Percentiles rank a stretch among this genome's conserved stretches.
Evolutionary conservation across 2,888 invertebrate genomes (phyloP).

Genomic region (Galerucella calmariensis): DNA sequence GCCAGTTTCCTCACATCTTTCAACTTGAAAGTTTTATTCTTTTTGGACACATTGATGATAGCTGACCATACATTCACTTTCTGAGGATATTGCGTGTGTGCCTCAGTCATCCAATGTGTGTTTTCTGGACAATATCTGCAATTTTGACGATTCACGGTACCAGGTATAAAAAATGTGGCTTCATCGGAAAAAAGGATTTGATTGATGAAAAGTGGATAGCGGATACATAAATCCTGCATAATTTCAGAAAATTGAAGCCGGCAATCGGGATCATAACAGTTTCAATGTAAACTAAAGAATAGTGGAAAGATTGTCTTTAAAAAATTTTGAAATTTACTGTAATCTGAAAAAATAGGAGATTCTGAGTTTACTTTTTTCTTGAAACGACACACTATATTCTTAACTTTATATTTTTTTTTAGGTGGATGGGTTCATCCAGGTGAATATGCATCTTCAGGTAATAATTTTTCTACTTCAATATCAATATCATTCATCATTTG

Average conservation of each 20-base stretch:
- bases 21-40: too few species aligned
- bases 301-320: too few species aligned
- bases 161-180: too few species aligned
- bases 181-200: not conserved
- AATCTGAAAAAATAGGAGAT: too few species aligned
- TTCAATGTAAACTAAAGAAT: too few species aligned
- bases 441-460: constrained; percentile 99
- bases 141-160: too few species aligned
- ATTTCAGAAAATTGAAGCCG: not conserved
- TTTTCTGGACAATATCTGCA: too few species aligned
- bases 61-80: too few species aligned
- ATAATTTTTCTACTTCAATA: constrained; percentile 51
- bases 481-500: constrained; percentile 1
- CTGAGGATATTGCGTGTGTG: not conserved
- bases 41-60: too few species aligned
- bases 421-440: constrained; percentile 99
- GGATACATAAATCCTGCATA: not conserved
- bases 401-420: constrained; percentile 58
- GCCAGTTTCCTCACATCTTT: too few species aligned
- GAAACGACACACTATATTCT: not conserved
- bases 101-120: too few species aligned
- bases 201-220: not conserved
- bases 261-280: not conserved
- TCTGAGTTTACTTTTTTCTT: not conserved
- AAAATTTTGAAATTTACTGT: too few species aligned